Conservation (phyloP, 2,888 invertebrate species). For the Eupithecia insigniata region DNA sequence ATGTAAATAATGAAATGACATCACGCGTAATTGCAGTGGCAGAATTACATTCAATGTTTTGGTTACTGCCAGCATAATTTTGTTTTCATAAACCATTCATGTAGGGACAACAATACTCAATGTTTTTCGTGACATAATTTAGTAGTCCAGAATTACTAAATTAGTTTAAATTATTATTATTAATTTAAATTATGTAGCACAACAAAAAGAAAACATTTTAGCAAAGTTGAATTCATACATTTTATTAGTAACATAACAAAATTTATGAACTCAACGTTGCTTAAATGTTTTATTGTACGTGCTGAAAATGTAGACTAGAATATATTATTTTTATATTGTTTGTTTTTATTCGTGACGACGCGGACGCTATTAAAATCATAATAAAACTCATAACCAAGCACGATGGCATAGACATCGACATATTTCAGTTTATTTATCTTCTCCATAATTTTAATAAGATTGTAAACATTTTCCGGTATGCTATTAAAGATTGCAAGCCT, state of each 20-base stretch:
- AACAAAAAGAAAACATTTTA: neutral
- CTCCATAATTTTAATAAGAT: constrained; percentile 52
- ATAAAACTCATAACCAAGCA: constrained; percentile 31
- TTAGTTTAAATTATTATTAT: no score
- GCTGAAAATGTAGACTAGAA: neutral
- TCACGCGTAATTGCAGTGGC: constrained; percentile 54
- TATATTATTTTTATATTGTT: neutral
- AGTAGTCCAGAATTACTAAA: no score
- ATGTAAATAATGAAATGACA: constrained; percentile 54
- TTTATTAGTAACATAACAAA: no score
- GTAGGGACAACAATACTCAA: neutral
- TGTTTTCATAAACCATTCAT: neutral
- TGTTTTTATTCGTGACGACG: neutral
- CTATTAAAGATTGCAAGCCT: constrained; percentile 29
- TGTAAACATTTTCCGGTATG: constrained; percentile 58
- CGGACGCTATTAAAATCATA: constrained; percentile 30
- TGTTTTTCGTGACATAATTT: neutral
- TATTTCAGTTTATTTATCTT: constrained; percentile 43
- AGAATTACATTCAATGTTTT: constrained; percentile 27
- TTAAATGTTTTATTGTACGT: no score
- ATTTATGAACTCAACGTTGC: no score
- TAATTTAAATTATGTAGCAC: no score
- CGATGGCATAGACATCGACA: neutral
- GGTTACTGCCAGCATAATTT: neutral
- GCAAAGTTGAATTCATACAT: neutral